Base-by-base conservation (phyloP, 2,113 vertebrate species). In the Dicaeum eximium region DNA sequence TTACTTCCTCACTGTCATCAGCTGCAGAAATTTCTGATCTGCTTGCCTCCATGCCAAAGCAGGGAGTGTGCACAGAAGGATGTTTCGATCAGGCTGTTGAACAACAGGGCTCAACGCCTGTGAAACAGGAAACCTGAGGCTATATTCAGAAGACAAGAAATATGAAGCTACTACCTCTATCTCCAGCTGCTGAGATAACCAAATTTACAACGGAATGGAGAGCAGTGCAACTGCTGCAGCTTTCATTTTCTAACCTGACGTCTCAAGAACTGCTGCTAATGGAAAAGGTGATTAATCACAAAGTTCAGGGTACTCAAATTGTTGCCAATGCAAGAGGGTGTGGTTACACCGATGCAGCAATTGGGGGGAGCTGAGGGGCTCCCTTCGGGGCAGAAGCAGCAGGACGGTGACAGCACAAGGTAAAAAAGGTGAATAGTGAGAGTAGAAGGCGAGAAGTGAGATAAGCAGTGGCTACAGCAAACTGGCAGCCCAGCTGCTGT, bases 111-210 rank as follows among this genome's bases (percentile, higher is more conserved):
- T 91, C 40, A 45, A 44, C 1, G 3, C 10, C 37, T 50, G 58
- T 38, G 50, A 95, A 96, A 96, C 87, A 93, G 95, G 94, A 96
- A 96, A 86, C 56, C 37, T n/a, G 86, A 86, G 56, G 77, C 57
- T 80, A 60, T 30, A 75, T 69, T 87, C 35, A 94, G 56, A 95
- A 90, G 50, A 45, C 66, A 89, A 92, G 47, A 92, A 53, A 62
- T 10, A 42, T 86, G 31, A 85, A 84, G 61, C 11, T 44, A 48
- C 53, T 81, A n/a, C 15, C 18, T 87, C 18, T 27, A 6, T 58
- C 69, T 91, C 66, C 61, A 92, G 33, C 61, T 85, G 70, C 19
- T 71, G 28, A 79, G 80, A 37, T 30, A 87, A 82, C n/a, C 31
- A 67, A 73, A 73, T 75, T 60, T 74, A 79, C 18, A 71, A 38